Base-by-base conservation (phyloP, 2,113 vertebrate species). In the Spheniscus mendiculus region DNA sequence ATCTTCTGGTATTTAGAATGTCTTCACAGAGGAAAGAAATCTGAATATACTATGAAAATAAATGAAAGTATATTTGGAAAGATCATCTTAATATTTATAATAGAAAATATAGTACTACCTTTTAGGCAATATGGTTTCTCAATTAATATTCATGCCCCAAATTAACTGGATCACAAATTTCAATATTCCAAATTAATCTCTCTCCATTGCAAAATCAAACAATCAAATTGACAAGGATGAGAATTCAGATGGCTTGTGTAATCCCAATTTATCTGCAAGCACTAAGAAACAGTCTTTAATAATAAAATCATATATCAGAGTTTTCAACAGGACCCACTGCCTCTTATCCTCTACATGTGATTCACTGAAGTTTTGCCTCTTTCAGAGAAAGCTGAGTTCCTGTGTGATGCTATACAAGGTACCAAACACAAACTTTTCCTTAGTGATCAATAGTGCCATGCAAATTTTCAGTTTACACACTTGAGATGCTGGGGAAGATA, bases 361-460 rank as follows among this genome's bases (percentile, higher is more conserved):
- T 47, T 87, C 47, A 56, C 30, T 55, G 20, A 69, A 49, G 34
- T 67, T 87, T n/a, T 87, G 29, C 25, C 17, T 38, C 4, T 34
- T 87, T 44, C 44, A 83, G 55, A 81, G 56, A 55, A 69, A 83
- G 74, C 32, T 63, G 14, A 45, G 38, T 4, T 80, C 34, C 76
- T 56, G 15, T 17, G 32, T 63, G 56, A 62, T 40, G 3, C 34
- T 40, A 40, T 30, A 27, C 30, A n/a, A 55, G 8, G 13, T 11
- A 69, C 3, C 34, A 74, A 59, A 63, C 0, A 32, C 15, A 59
- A 49, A n/a, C 30, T 20, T 83, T 22, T 34, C 34, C 72, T 49
- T 3, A 11, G 32, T 0, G 0, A 61, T 45, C 62, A 67, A 3
- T 0, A 79, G 15, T 11, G 11, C 26, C 34, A 29, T 18, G 22